A percentile compares a stretch with the other conserved stretches of the same genome.
Conservation (phyloP, 1,140 invertebrate genomes). For the Drosophila insularis region DNA sequence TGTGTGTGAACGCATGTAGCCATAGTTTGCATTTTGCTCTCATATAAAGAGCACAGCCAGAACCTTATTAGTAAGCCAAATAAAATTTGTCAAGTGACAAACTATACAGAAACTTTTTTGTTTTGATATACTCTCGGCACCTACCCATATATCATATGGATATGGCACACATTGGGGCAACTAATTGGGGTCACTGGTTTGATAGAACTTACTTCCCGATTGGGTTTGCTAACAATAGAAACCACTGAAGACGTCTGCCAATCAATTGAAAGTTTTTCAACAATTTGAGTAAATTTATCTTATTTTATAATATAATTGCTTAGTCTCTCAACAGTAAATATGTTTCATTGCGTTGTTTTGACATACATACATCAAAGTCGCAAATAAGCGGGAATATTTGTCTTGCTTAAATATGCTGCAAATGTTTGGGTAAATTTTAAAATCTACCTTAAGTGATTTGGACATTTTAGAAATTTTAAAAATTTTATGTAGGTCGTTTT, state of each 20-base stretch:
- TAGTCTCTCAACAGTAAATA: too few relatives aligned
- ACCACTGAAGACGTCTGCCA: neutral
- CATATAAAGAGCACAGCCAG: constrained; percentile 2
- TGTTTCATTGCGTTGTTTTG: too few relatives aligned
- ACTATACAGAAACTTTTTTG: constrained; percentile 42
- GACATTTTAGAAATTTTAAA: too few relatives aligned
- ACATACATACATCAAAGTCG: too few relatives aligned
- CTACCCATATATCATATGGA: neutral
- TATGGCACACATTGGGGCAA: neutral
- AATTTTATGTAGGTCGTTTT: too few relatives aligned
- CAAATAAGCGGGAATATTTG: too few relatives aligned
- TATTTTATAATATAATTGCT: neutral
- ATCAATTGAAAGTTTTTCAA: neutral
- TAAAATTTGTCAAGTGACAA: constrained; percentile 52
- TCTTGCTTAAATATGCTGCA: too few relatives aligned
- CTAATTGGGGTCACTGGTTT: neutral
- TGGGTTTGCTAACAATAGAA: neutral
- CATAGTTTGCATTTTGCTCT: neutral
- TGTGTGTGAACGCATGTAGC: constrained; percentile 19
- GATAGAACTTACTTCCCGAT: neutral
- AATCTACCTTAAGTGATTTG: too few relatives aligned
- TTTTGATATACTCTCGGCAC: neutral
- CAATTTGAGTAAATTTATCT: neutral
- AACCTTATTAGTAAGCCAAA: constrained; percentile 10
- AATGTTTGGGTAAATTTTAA: too few relatives aligned